Base-by-base conservation (phyloP, 2,888 invertebrate species). In the Cryptops parisi region DNA sequence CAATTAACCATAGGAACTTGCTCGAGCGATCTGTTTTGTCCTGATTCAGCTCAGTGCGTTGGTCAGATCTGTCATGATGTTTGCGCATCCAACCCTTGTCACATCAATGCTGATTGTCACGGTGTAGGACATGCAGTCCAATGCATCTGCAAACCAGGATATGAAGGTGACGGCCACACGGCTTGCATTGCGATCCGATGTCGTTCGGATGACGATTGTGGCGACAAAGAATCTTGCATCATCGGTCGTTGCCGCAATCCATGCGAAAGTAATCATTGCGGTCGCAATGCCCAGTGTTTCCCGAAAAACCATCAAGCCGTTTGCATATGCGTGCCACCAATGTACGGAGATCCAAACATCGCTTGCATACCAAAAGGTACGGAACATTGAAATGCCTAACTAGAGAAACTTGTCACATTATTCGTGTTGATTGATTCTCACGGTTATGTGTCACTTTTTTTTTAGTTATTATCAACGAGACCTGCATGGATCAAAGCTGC, bases 161-260 rank as follows among this genome's bases (percentile, higher is more conserved):
- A 74, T 60, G 54, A 57, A 38, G 58, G 57, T 12, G 58, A 58
- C 41, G 55, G 57, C n/a, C 17, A 47, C 23, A 46, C 22, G 15
- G 38, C 21, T 17, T 57, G 57, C 24, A 22, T 27, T 21, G 45
- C 46, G 2, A 45, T 57, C 6, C n/a, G 41, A 17, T 61, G 61
- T 39, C 54, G 60, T 21, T 52, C 55, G 12, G 62, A 62, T 39
- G 76, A 75, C 44, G 80, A 84, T 62, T 91, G 91, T 64, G 71
- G 89, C 58, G 78, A 83, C 17, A 85, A 88, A 64, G 89, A 90
- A 69, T 79, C 84, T 60, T 91, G 91, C 67, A 79, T 88, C 59
- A 81, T 89, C 41, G 89, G 89, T 61, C 86, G 86, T 63, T 87
- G 85, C 68, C 87, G 89, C 64, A 86, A 88, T 55, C 72, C 56